Evolutionary conservation across 1,140 invertebrate species (phyloP).

Genomic region (Drosophila hydei): DNA sequence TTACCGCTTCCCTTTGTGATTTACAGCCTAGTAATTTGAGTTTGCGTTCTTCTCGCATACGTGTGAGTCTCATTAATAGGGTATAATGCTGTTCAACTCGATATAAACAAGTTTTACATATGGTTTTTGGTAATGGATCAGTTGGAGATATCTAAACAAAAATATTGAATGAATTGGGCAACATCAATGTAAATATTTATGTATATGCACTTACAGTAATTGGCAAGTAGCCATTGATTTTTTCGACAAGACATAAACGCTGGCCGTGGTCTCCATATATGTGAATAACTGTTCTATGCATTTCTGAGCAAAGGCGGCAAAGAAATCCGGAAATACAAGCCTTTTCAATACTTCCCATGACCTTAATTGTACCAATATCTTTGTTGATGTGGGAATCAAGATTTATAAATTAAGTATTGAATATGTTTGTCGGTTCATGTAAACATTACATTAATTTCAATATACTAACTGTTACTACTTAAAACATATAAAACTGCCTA

Average conservation of each 20-base stretch:
- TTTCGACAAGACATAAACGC: slow-evolving; percentile 88
- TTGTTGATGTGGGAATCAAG: background rate
- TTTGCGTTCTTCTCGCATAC: slow-evolving; percentile 63
- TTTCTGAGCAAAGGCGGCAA: slow-evolving; percentile 91
- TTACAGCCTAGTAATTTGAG: slow-evolving; percentile 49
- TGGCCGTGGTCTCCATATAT: slow-evolving; percentile 91
- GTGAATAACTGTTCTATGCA: slow-evolving; percentile 91
- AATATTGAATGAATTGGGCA: slow-evolving; percentile 31
- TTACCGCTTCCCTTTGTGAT: slow-evolving; percentile 30
- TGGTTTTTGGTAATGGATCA: slow-evolving; percentile 90
- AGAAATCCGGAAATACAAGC: slow-evolving; percentile 91
- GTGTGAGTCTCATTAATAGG: slow-evolving; percentile 86
- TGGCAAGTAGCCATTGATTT: slow-evolving; percentile 90
- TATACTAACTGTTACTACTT: slow-evolving; percentile 2
- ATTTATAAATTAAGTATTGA: background rate
- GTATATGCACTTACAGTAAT: slow-evolving; percentile 87
- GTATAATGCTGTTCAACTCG: slow-evolving; percentile 89
- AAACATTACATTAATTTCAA: background rate
- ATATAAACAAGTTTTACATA: slow-evolving; percentile 88
- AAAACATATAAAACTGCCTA: slow-evolving; percentile 6
- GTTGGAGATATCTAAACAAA: slow-evolving; percentile 87
- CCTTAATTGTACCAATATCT: slow-evolving; percentile 23
- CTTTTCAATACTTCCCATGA: slow-evolving; percentile 90
- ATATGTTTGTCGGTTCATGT: background rate
- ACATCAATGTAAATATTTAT: background rate